Conservation (phyloP, 2,113 vertebrate genomes). For the Dromiciops gliroides region DNA sequence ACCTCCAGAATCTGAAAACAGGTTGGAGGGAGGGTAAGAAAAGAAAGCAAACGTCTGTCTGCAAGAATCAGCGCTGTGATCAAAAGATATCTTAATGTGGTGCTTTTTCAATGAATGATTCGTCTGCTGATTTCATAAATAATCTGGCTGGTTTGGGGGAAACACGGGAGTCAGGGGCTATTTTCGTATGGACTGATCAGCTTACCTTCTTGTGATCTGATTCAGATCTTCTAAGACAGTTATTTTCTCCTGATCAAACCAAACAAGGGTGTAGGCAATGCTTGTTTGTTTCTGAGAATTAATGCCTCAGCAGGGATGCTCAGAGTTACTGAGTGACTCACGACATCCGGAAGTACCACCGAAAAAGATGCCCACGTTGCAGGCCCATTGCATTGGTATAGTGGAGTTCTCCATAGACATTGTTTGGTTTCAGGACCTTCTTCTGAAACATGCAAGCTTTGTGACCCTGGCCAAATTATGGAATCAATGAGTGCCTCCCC, state of each 20-base stretch:
- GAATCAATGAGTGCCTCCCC: background rate
- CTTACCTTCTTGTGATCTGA: background rate
- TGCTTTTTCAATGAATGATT: background rate
- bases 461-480: background rate
- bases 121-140: conserved; percentile 35
- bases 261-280: background rate
- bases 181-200: background rate
- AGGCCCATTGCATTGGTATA: background rate
- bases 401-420: too few species aligned
- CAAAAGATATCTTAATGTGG: conserved; percentile 40
- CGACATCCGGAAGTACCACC: background rate
- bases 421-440: background rate
- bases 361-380: background rate
- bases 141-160: conserved; percentile 6
- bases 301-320: background rate
- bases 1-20: conserved; percentile 33
- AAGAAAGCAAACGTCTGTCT: background rate
- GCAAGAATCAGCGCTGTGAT: conserved; percentile 40
- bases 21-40: conserved; percentile 1
- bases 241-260: background rate
- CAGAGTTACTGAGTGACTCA: conserved; percentile 11
- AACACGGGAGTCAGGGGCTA: conserved; percentile 2
- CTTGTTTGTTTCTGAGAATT: conserved; percentile 7
- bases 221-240: conserved; percentile 7
- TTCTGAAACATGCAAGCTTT: too few species aligned